Percentiles rank a stretch among this genome's conserved stretches.
phyloP scores from a whole-genome alignment of 1,140 invertebrate genomes.

The Oedothorax gibbosus region DNA sequence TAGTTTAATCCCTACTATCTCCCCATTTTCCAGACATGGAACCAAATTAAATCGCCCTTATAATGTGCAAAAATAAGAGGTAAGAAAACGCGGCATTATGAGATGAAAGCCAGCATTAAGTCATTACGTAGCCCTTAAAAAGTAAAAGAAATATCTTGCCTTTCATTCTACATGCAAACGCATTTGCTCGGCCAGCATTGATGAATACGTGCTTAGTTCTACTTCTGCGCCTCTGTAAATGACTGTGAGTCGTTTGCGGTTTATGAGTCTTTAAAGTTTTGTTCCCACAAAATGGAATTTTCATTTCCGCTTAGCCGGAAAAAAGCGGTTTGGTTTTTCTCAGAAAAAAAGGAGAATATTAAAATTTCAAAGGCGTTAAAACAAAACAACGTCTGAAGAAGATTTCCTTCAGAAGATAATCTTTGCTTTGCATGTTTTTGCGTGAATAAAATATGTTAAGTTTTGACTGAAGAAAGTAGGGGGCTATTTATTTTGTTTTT shows the following conservation, averaged over 20 bases:
- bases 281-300: slow-evolving; percentile 35
- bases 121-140: slow-evolving; percentile 22
- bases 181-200: slow-evolving; percentile 3
- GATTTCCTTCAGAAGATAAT: no score
- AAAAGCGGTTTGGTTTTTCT: slow-evolving; percentile 5
- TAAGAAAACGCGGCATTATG: no score
- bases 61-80: no score
- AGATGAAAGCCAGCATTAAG: slow-evolving; percentile 1
- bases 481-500: no score
- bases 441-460: no score
- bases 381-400: no score
- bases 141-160: slow-evolving; percentile 4
- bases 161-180: slow-evolving; percentile 22
- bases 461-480: no score
- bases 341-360: slow-evolving; percentile 15
- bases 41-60: no score
- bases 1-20: no score
- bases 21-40: no score
- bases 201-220: slow-evolving; percentile 8
- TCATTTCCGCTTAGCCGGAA: slow-evolving; percentile 11
- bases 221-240: slow-evolving; percentile 7
- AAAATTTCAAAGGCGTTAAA: neutral
- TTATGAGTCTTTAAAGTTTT: slow-evolving; percentile 26
- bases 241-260: slow-evolving; percentile 22
- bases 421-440: no score